These are phyloP conservation scores for Chanos chanos DNA, from an alignment of 2,797 vertebrate genomes.

Conservation along the genomic window DNA sequence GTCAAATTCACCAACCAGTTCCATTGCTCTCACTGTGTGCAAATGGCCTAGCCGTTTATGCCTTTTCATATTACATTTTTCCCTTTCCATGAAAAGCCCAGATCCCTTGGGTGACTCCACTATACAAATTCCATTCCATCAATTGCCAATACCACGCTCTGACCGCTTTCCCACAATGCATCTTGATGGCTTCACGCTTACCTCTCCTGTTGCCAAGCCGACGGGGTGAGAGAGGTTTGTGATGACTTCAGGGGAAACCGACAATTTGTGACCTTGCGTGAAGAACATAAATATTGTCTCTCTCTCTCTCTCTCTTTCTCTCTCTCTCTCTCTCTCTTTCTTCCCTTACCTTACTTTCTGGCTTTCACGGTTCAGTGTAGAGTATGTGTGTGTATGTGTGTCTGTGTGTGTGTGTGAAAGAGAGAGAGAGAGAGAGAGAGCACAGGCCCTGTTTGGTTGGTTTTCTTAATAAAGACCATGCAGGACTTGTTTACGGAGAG, in stretches of 20 bases:
- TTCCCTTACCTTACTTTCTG: background rate
- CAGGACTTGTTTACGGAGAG: too few relatives aligned
- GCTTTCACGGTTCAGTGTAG: background rate
- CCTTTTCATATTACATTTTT: too few relatives aligned
- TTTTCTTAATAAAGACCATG: too few relatives aligned
- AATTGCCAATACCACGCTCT: background rate
- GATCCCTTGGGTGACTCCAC: too few relatives aligned
- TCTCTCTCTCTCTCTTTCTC: background rate
- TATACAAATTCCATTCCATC: background rate
- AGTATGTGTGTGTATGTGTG: too few relatives aligned
- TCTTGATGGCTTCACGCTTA: background rate
- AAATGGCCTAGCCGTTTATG: too few relatives aligned
- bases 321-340: background rate
- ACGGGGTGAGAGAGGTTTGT: background rate
- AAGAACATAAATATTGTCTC: constrained; percentile 13
- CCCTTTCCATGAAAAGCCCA: too few relatives aligned
- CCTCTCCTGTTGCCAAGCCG: background rate
- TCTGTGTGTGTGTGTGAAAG: too few relatives aligned
- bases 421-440: too few relatives aligned
- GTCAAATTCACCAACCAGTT: too few relatives aligned
- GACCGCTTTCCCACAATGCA: constrained; percentile 10
- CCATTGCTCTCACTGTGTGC: too few relatives aligned
- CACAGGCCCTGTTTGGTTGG: too few relatives aligned
- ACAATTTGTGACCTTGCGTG: constrained; percentile 6
- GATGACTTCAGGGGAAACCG: constrained; percentile 4